Base-by-base conservation (phyloP, 64 coral and sea anemone genomes). In the Montipora sp. region DNA sequence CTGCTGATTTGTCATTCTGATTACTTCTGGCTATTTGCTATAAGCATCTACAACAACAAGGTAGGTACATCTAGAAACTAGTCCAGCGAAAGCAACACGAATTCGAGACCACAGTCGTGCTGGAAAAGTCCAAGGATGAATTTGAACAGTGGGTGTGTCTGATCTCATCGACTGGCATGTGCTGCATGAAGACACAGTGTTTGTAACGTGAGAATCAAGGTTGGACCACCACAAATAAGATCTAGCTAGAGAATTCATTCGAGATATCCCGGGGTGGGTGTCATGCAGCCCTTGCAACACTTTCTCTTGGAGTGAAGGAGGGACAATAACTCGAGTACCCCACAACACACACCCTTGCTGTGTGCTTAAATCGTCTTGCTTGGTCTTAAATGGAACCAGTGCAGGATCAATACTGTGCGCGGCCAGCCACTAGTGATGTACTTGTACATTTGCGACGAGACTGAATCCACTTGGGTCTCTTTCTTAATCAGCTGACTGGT, bases 11-110 rank as follows among this genome's bases (percentile, higher is more conserved):
- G 75, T 69, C 76, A 93, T 93, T 19, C 53, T 80, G 27, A 88
- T 75, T 51, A 93, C 85, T 47, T 93, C 67, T 88, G 84, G 61
- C 10, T 14, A 66, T 66, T 66, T 68, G 58, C 75, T 79, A 19
- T 79, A 90, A 9, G 55, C 76, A 66, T 90, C 88, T 4, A 67
- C 88, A 63, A 90, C 10, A 50, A 66, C 61, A 66, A 80, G 4
- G 76, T 22, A 48, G 46, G 36, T 72, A 77, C 11, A 13, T 55
- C 19, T 20, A 61, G 9, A 11, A 18, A 89, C 61, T 60, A 55
- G 87, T 78, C 74, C 87, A 59, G 87, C 87, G 61, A 89, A 89
- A 89, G 79, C 87, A 18, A 89, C 75, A 89, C 78, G 87, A 9
- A 89, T n/a, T 13, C 74, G 75, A 79, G 87, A 77, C 87, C 87